A percentile compares a stretch with the other conserved stretches of the same genome.
Conservation (phyloP, 2,888 invertebrate species). For the Masnerella sp. region DNA sequence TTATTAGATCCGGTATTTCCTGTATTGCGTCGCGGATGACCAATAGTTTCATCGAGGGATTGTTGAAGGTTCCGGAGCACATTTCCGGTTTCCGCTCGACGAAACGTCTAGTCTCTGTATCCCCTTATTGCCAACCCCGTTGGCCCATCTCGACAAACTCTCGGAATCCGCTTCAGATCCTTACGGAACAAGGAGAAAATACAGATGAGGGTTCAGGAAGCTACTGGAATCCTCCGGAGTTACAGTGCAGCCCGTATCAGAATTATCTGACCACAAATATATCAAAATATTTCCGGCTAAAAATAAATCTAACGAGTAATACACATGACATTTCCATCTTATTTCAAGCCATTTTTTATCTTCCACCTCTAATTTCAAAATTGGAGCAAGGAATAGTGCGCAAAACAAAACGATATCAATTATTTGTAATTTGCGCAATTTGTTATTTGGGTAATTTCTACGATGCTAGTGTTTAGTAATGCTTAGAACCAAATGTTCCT, state of each 20-base stretch:
- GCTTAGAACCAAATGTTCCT: too few species aligned
- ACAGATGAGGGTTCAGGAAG: constrained; percentile 56
- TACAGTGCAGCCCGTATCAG: constrained; percentile 50
- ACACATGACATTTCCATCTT: background rate
- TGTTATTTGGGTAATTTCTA: too few species aligned
- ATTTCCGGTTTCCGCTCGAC: constrained; percentile 78
- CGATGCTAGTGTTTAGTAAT: too few species aligned
- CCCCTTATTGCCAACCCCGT: constrained; percentile 62
- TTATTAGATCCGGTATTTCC: constrained; percentile 78
- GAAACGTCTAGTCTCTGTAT: constrained; percentile 68
- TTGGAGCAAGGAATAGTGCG: too few species aligned
- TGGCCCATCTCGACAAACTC: constrained; percentile 62
- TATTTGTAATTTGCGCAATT: too few species aligned
- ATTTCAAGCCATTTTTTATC: too few species aligned
- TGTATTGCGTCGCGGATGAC: constrained; percentile 77
- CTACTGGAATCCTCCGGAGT: constrained; percentile 52
- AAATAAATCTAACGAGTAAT: constrained; percentile 35
- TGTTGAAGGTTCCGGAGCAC: constrained; percentile 78
- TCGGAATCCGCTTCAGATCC: constrained; percentile 61
- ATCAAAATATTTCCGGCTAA: constrained; percentile 50
- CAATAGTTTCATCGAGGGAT: constrained; percentile 78
- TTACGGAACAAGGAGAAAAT: constrained; percentile 55
- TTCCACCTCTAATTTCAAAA: too few species aligned
- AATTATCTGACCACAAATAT: constrained; percentile 58
- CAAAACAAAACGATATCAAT: too few species aligned